Conservation (phyloP, 2,888 invertebrate genomes). For the Ectemnius cavifrons region DNA sequence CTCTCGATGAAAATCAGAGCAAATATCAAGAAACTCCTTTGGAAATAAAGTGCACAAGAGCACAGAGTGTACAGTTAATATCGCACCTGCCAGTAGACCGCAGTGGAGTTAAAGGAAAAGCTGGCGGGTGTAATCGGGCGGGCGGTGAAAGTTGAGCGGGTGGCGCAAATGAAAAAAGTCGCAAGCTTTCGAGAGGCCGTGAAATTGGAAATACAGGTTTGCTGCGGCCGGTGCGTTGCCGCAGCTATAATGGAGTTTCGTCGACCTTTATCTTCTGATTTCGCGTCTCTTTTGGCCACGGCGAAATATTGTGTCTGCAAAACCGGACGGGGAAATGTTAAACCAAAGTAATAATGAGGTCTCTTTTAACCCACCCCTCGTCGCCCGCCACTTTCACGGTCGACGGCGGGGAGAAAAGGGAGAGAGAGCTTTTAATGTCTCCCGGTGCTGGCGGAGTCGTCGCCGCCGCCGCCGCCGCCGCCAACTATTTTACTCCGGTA, state of each 20-base stretch:
- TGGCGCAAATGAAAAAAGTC: too few species aligned
- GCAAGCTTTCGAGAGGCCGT: too few species aligned
- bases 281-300: neutral
- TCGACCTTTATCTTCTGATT: constrained; percentile 1
- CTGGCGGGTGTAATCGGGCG: too few species aligned
- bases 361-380: neutral
- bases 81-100: too few species aligned
- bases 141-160: too few species aligned
- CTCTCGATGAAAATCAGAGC: too few species aligned
- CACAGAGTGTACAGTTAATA: too few species aligned
- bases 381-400: neutral
- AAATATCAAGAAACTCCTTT: too few species aligned
- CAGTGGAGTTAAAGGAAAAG: too few species aligned
- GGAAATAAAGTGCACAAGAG: too few species aligned
- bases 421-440: constrained; percentile 35
- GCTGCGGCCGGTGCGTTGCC: neutral
- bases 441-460: neutral
- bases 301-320: neutral
- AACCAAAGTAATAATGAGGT: constrained; percentile 36
- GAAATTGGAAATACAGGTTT: too few species aligned
- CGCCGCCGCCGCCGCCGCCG: neutral
- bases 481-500: constrained; percentile 30
- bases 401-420: neutral
- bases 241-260: constrained; percentile 7
- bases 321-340: constrained; percentile 11